Base-by-base conservation (phyloP, 2,888 invertebrate genomes). In the Habrosyne pyritoides region DNA sequence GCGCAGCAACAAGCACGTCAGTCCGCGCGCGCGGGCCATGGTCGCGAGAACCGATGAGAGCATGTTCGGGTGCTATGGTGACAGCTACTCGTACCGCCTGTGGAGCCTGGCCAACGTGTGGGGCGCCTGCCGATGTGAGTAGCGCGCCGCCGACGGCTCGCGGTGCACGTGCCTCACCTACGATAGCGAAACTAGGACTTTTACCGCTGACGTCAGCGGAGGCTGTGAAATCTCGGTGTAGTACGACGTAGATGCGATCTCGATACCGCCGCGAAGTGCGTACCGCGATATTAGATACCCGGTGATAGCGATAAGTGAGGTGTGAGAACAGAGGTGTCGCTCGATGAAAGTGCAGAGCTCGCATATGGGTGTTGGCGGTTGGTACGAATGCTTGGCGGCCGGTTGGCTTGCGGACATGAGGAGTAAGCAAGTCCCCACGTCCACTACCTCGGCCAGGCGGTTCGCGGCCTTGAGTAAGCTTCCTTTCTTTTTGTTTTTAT, bases 41-140 rank as follows among this genome's bases (percentile, higher is more conserved):
- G 96, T 96, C 95, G 96, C 96, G 94, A 95, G 95, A 94, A 95
- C 95, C 93, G 94, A 94, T 94, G 95, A 93, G 93, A 95, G 94
- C 93, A 95, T 95, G 95, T 95, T 94, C 94, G 94, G 94, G 86
- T 94, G 94, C 93, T 95, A 94, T 93, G 91, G 91, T 90, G 95
- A 95, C 93, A 95, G 95, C 93, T 95, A 95, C 93, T 95, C 95
- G 87, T 95, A 95, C 93, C 94, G 95, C 88, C 94, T 95, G 89
- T 95, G 95, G 95, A 95, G 95, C 93, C 93, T 95, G 90, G 95
- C 95, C 93, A 95, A 95, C 93, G 95, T 95, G 81, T 95, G 95
- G 95, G 95, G 94, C 93, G 94, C 94, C 93, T 95, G 94, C 89
- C 95, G 95, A 93, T 94, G 95, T 95, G 94, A 95, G 95, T 95